Evolutionary conservation across 2,888 invertebrate genomes (phyloP).

Genomic region (Hetaerina titia): DNA sequence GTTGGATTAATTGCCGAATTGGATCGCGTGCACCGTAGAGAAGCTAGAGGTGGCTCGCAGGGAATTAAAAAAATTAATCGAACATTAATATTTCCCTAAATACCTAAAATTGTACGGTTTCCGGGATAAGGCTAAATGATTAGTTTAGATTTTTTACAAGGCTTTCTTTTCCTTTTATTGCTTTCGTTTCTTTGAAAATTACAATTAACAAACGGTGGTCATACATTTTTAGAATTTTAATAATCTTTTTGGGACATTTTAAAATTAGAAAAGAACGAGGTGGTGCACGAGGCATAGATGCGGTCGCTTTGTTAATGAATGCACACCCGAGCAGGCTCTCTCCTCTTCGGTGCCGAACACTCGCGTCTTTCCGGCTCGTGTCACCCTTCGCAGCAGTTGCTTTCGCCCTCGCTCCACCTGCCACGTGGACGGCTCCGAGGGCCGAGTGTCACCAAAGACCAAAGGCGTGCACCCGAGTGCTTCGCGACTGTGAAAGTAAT

Average conservation of each 20-base stretch:
- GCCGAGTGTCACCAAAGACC: background rate
- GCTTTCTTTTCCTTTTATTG: background rate
- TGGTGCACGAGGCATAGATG: background rate
- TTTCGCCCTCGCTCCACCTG: background rate
- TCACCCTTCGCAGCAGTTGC: background rate
- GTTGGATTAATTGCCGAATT: too few relatives aligned
- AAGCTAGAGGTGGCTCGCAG: too few relatives aligned
- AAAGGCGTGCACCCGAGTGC: background rate
- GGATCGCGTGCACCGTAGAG: too few relatives aligned
- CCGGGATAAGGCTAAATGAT: too few relatives aligned
- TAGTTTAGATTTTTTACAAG: too few relatives aligned
- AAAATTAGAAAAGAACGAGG: background rate
- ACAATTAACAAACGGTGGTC: too few relatives aligned
- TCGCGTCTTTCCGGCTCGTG: background rate
- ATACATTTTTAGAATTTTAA: too few relatives aligned
- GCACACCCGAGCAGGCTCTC: background rate
- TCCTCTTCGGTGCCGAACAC: background rate
- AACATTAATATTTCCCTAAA: too few relatives aligned
- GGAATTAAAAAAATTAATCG: too few relatives aligned
- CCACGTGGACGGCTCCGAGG: background rate
- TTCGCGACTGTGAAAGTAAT: background rate
- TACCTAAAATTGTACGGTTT: too few relatives aligned
- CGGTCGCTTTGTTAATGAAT: background rate
- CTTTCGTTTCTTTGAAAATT: background rate
- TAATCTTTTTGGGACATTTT: too few relatives aligned